phyloP scores from a whole-genome alignment of 1,140 invertebrate genomes.

The Galleria mellonella region DNA sequence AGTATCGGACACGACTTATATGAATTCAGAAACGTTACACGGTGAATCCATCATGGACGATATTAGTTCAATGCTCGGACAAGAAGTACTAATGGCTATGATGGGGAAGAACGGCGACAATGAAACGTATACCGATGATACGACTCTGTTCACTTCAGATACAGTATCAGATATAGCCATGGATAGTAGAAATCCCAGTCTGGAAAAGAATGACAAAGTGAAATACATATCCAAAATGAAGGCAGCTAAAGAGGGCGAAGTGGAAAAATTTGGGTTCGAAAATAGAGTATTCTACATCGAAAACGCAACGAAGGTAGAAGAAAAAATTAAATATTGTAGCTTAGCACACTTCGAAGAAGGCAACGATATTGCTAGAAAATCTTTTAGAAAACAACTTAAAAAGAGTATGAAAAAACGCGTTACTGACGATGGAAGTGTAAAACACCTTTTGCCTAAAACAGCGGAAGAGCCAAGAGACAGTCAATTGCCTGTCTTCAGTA shows the following conservation, averaged over 20 bases:
- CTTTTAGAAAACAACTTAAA: slow-evolving; percentile 77
- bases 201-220: slow-evolving; percentile 61
- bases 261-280: slow-evolving; percentile 80
- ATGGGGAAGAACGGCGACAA: slow-evolving; percentile 78
- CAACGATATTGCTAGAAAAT: slow-evolving; percentile 85
- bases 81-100: slow-evolving; percentile 79
- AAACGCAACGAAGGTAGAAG: slow-evolving; percentile 74
- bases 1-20: slow-evolving; percentile 81
- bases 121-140: slow-evolving; percentile 80
- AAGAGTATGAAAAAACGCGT: slow-evolving; percentile 62
- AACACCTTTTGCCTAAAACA: slow-evolving; percentile 50
- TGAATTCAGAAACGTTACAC: slow-evolving; percentile 80
- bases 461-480: slow-evolving; percentile 38
- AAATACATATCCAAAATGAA: slow-evolving; percentile 70
- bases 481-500: background rate
- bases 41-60: slow-evolving; percentile 86
- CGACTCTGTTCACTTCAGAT: slow-evolving; percentile 78
- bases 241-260: slow-evolving; percentile 65
- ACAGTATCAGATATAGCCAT: slow-evolving; percentile 68
- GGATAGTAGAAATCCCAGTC: slow-evolving; percentile 68
- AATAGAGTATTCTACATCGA: slow-evolving; percentile 79
- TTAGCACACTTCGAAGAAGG: slow-evolving; percentile 86
- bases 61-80: slow-evolving; percentile 82
- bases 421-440: slow-evolving; percentile 36
- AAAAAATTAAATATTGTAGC: slow-evolving; percentile 80